These are phyloP conservation scores for Peromyscus nudipes DNA, from an alignment of 2,797 vertebrate genomes.

Conservation along the genomic window DNA sequence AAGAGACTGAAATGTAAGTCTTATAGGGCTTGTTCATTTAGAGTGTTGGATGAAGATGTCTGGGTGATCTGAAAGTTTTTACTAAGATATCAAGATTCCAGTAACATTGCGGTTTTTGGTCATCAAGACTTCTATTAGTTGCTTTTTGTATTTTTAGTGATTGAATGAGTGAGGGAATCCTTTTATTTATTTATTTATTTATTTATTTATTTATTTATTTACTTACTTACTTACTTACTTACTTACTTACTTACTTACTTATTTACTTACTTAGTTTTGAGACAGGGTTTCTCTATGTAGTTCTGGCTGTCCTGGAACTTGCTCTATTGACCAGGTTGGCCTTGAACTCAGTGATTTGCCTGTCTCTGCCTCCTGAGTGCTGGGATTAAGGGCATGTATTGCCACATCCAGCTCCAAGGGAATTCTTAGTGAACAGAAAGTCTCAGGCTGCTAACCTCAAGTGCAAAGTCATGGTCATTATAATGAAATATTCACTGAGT, in stretches of 20 bases:
- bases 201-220: neutral
- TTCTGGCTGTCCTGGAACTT: neutral
- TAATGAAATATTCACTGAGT: conserved; percentile 68
- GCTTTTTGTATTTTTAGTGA: neutral
- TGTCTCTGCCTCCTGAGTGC: neutral
- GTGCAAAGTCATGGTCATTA: conserved; percentile 44
- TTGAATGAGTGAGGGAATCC: neutral
- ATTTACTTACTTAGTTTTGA: neutral
- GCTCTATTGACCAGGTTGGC: neutral
- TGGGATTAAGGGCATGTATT: neutral
- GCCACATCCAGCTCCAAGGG: neutral
- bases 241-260: too few relatives aligned
- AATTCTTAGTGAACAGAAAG: conserved; percentile 23
- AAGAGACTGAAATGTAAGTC: neutral
- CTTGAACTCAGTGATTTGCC: neutral
- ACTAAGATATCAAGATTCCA: neutral
- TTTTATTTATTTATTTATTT: neutral
- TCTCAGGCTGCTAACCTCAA: conserved; percentile 42
- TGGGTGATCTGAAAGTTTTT: neutral
- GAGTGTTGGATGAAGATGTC: neutral
- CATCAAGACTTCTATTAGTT: neutral
- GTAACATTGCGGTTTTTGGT: neutral
- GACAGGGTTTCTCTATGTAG: neutral
- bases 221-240: neutral
- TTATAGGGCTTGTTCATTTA: neutral